Percentiles rank a stretch among this genome's conserved stretches.
phyloP scores from a whole-genome alignment of 2,113 vertebrate genomes.

The Azemiops feae region DNA sequence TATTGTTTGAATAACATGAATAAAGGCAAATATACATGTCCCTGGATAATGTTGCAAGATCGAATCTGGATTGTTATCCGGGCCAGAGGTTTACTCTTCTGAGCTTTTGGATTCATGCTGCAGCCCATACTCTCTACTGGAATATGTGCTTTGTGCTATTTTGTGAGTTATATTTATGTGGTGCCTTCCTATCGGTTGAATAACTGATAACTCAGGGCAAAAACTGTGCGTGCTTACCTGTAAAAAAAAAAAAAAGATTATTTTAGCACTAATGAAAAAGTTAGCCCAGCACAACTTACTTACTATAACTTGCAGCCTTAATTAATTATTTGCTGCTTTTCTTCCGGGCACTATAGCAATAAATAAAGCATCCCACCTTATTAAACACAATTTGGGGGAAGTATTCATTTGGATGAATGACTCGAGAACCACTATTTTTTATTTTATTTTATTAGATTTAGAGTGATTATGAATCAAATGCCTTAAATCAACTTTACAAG shows the following conservation, averaged over 20 bases:
- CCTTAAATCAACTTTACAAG: neutral
- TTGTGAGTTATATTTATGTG: neutral
- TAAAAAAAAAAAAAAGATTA: neutral
- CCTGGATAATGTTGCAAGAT: neutral
- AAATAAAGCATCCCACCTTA: neutral
- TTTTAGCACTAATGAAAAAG: neutral
- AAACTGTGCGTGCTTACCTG: neutral
- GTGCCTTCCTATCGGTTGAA: neutral
- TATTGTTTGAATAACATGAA: too few species aligned
- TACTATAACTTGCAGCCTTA: neutral
- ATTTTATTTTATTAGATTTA: neutral
- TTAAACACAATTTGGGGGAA: neutral
- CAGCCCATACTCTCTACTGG: neutral
- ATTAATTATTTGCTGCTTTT: neutral
- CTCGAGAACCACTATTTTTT: neutral
- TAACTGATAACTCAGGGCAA: neutral
- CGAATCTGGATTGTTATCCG: neutral
- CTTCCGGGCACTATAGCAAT: neutral
- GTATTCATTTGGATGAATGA: neutral
- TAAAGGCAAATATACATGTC: too few species aligned
- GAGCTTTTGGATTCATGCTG: neutral
- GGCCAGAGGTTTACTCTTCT: neutral
- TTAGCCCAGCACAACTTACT: neutral
- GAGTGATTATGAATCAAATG: neutral
- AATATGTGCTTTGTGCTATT: neutral